Evolutionary conservation across 2,888 invertebrate species (phyloP).

Genomic region (Gymnocheta viridis): DNA sequence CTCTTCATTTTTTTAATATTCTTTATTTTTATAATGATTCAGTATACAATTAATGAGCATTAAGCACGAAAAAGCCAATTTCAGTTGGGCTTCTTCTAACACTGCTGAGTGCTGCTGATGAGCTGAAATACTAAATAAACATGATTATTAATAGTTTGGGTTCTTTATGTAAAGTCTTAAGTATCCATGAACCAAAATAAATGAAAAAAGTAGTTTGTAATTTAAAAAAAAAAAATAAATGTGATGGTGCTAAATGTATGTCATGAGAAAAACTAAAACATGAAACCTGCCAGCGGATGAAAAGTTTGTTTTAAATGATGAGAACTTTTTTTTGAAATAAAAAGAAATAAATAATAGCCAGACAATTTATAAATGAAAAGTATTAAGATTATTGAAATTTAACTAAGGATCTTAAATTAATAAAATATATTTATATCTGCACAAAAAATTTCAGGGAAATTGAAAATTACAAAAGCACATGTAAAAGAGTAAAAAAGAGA

Average conservation of each 20-base stretch:
- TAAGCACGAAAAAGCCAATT: slow-evolving; percentile 60
- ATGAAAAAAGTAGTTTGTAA: slow-evolving; percentile 11
- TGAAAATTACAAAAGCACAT: too few species aligned
- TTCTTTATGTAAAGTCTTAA: neutral
- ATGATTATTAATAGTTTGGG: slow-evolving; percentile 39
- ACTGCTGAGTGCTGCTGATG: neutral
- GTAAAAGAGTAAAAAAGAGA: too few species aligned
- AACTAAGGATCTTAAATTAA: too few species aligned
- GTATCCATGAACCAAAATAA: neutral
- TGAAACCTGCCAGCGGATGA: neutral
- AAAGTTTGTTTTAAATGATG: slow-evolving; percentile 38
- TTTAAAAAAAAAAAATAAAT: neutral
- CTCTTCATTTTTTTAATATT: neutral
- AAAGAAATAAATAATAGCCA: neutral
- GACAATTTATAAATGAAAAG: neutral
- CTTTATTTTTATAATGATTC: slow-evolving; percentile 33
- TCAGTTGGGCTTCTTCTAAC: neutral
- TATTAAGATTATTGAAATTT: neutral
- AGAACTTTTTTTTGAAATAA: neutral
- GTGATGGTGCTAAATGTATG: slow-evolving; percentile 53
- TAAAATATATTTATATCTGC: too few species aligned
- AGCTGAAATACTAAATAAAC: slow-evolving; percentile 16
- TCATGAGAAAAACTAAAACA: slow-evolving; percentile 55
- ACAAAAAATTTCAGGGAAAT: too few species aligned
- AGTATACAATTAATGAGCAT: slow-evolving; percentile 56